Evolutionary conservation across 2,113 vertebrate genomes (phyloP).

Genomic region (Orthochromis indermauri): DNA sequence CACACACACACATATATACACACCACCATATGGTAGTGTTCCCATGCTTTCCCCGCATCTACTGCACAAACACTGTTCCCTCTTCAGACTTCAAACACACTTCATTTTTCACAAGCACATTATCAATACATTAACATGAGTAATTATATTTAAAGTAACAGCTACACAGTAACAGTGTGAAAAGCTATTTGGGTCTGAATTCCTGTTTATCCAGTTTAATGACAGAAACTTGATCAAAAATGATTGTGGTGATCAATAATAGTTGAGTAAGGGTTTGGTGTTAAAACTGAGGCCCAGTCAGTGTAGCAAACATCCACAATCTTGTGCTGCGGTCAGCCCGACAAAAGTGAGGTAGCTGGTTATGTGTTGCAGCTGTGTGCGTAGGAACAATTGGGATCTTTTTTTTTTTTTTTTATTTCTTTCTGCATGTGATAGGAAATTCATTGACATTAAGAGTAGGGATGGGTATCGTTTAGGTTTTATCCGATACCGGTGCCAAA

Average conservation of each 20-base stretch:
- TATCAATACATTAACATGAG: not conserved
- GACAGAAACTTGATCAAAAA: not conserved
- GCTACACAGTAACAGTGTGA: not conserved
- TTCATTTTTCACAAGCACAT: not conserved
- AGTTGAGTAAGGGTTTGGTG: not conserved
- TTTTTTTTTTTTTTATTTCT: not conserved
- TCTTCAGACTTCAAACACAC: not conserved
- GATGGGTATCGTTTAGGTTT: too few species aligned
- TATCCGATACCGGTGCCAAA: too few species aligned
- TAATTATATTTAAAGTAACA: not conserved
- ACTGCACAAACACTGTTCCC: not conserved
- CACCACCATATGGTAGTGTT: conserved; percentile 5
- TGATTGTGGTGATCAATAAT: not conserved
- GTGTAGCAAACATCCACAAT: not conserved
- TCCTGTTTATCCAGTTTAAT: not conserved
- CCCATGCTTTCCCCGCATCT: not conserved
- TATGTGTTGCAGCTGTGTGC: not conserved
- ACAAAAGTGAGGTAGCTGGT: not conserved
- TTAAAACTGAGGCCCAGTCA: not conserved
- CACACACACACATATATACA: not conserved
- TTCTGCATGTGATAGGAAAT: not conserved
- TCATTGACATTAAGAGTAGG: not conserved
- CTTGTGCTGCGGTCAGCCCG: not conserved
- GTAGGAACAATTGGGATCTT: not conserved
- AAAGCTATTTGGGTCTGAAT: not conserved